Evolutionary conservation across 2,888 invertebrate species (phyloP).

Genomic region (Cryptus armator): DNA sequence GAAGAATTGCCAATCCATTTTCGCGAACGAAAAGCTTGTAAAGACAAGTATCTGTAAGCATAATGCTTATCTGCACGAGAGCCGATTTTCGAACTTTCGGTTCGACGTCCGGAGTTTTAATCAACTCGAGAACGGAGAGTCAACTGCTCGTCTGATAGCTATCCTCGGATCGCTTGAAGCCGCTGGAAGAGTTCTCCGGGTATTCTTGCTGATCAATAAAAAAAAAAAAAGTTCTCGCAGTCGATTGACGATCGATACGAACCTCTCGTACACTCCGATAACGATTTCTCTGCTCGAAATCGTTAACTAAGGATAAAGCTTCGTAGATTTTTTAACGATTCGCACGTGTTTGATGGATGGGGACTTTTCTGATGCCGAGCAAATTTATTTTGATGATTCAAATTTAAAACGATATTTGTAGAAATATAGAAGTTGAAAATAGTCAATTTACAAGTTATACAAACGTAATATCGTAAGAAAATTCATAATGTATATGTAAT

Average conservation of each 20-base stretch:
- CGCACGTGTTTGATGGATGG: conserved; percentile 17
- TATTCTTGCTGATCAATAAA: neutral
- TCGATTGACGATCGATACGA: conserved; percentile 15
- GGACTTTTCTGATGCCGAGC: conserved; percentile 29
- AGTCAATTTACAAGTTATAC: conserved; percentile 64
- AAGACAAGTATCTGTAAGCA: conserved; percentile 88
- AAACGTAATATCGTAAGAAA: conserved; percentile 66
- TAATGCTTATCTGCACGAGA: conserved; percentile 89
- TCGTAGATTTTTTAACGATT: conserved; percentile 26
- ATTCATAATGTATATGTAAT: conserved; percentile 63
- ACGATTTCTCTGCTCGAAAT: neutral
- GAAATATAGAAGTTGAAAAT: conserved; percentile 56
- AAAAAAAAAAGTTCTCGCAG: neutral
- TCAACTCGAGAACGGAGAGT: conserved; percentile 80
- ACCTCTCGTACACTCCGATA: conserved; percentile 23
- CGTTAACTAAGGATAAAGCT: conserved; percentile 41
- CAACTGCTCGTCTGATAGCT: conserved; percentile 85
- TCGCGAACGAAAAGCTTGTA: conserved; percentile 88
- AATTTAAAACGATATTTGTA: conserved; percentile 53
- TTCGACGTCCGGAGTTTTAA: conserved; percentile 85
- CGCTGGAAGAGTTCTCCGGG: conserved; percentile 55
- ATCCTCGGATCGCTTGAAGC: conserved; percentile 77
- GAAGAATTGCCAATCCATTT: conserved; percentile 86
- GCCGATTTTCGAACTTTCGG: conserved; percentile 90
- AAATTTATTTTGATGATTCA: conserved; percentile 45